Percentiles rank a stretch among this genome's conserved stretches.
phyloP scores from a whole-genome alignment of 2,888 invertebrate species.

The Athalia rosae region DNA sequence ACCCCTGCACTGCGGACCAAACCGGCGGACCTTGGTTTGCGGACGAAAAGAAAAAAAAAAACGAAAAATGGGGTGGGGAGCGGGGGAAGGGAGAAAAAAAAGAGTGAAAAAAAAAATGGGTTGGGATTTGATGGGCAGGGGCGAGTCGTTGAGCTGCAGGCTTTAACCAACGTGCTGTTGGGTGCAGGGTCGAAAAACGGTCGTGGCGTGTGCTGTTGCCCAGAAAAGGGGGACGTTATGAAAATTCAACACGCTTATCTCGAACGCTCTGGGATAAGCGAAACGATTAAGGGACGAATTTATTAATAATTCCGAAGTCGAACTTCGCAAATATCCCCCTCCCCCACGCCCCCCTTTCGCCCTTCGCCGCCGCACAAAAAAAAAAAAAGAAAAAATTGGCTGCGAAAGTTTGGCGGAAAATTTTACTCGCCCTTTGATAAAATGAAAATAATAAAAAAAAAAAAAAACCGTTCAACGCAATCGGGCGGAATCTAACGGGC shows the following conservation, averaged over 20 bases:
- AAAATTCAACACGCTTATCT: slow-evolving; percentile 40
- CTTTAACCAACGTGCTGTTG: too few species aligned
- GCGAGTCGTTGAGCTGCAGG: background rate
- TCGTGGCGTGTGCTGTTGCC: slow-evolving; percentile 30
- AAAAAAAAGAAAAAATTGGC: too few species aligned
- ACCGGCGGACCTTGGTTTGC: slow-evolving; percentile 1
- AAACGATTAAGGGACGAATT: slow-evolving; percentile 41
- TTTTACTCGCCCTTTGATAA: too few species aligned
- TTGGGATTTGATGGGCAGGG: slow-evolving; percentile 3
- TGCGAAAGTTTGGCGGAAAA: too few species aligned
- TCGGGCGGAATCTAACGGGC: too few species aligned
- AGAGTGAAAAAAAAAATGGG: background rate
- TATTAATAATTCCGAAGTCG: slow-evolving; percentile 31
- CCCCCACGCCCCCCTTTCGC: background rate
- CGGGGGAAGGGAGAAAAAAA: too few species aligned
- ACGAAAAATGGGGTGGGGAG: slow-evolving; percentile 24
- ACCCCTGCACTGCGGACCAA: slow-evolving; percentile 1
- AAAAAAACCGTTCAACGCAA: too few species aligned
- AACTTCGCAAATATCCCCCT: background rate
- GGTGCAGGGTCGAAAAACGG: slow-evolving; percentile 16
- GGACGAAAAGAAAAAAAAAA: background rate
- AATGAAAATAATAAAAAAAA: too few species aligned
- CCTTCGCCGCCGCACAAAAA: background rate
- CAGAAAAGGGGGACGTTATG: slow-evolving; percentile 38
- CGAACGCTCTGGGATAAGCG: slow-evolving; percentile 31